Conservation (phyloP, 2,113 vertebrate species). For the Trichechus manatus region DNA sequence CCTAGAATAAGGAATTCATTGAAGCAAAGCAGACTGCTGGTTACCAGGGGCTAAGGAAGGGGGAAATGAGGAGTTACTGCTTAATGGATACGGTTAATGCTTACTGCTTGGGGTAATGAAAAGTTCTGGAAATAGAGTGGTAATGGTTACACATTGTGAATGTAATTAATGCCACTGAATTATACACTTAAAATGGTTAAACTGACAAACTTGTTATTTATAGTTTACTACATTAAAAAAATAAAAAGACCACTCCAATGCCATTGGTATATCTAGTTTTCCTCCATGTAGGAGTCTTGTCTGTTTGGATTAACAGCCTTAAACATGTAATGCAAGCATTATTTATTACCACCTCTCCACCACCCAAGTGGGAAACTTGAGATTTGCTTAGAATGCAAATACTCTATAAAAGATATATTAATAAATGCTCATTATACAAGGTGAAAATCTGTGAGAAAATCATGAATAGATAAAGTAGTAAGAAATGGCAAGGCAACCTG, state of each 20-base stretch:
- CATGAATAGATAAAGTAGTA: not conserved
- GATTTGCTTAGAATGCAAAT: not conserved
- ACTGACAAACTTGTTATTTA: not conserved
- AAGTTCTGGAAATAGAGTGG: not conserved
- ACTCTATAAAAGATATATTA: not conserved
- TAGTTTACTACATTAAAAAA: not conserved
- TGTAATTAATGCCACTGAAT: not conserved
- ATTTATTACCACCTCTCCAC: not conserved
- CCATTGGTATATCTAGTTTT: not conserved
- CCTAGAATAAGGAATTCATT: not conserved
- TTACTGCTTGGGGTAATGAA: not conserved
- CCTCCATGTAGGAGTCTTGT: not conserved
- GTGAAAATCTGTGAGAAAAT: not conserved
- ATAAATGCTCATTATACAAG: not conserved
- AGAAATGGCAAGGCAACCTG: not conserved
- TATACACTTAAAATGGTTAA: not conserved
- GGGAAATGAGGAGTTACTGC: not conserved
- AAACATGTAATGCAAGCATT: not conserved
- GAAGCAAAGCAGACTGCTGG: not conserved
- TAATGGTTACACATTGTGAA: not conserved
- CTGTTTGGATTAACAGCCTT: not conserved
- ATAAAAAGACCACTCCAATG: not conserved
- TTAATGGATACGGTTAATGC: not conserved
- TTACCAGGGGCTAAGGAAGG: not conserved
- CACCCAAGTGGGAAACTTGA: constrained; percentile 1